Conservation (phyloP, 2,888 invertebrate genomes). For the Catonia carolina region DNA sequence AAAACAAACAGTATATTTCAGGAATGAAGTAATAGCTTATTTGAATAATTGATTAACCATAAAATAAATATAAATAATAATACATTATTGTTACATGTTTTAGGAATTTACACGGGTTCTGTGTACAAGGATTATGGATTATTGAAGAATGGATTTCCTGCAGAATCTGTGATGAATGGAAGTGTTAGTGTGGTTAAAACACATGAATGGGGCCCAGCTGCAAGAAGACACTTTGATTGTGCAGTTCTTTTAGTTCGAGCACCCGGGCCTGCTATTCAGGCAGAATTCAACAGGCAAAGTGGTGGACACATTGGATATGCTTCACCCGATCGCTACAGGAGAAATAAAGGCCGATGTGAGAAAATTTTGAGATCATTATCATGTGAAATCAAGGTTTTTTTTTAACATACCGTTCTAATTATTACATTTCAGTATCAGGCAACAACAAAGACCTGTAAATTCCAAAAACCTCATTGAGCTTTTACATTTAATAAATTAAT, state of each 20-base stretch:
- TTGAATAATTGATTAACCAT: no score
- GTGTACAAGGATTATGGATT: slow-evolving; percentile 76
- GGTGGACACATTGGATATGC: slow-evolving; percentile 77
- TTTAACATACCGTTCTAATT: no score
- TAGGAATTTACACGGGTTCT: slow-evolving; percentile 70
- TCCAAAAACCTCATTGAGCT: no score
- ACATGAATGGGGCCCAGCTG: slow-evolving; percentile 61
- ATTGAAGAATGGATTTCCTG: slow-evolving; percentile 70
- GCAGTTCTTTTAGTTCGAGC: slow-evolving; percentile 65
- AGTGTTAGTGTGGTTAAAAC: slow-evolving; percentile 74
- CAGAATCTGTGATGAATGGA: slow-evolving; percentile 66
- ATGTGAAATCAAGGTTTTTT: background rate
- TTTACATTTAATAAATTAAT: no score
- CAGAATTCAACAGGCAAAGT: slow-evolving; percentile 72
- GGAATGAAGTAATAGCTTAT: no score
- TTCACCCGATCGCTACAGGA: slow-evolving; percentile 56
- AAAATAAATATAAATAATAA: no score
- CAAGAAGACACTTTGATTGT: slow-evolving; percentile 54
- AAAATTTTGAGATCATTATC: slow-evolving; percentile 16
- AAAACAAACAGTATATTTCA: no score
- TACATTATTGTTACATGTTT: no score
- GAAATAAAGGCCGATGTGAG: slow-evolving; percentile 57
- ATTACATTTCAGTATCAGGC: no score
- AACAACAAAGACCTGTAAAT: no score
- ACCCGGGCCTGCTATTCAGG: slow-evolving; percentile 65